phyloP scores from a whole-genome alignment of 2,113 vertebrate genomes.

The Tragelaphus buxtoni region DNA sequence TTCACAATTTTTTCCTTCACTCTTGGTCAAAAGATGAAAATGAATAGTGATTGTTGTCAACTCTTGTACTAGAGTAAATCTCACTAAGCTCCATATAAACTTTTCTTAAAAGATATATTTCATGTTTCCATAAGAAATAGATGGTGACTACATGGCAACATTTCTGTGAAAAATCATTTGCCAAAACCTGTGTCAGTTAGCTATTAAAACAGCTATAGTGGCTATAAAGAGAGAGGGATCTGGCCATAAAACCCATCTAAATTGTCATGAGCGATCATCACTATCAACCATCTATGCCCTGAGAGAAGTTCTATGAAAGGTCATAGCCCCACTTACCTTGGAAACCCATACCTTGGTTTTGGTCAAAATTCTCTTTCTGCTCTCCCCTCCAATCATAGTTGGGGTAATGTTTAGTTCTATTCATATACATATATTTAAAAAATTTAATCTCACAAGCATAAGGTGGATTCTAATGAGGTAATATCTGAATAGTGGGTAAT shows the following conservation, averaged over 20 bases:
- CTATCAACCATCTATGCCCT: neutral
- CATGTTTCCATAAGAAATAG: neutral
- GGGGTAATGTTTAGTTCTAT: neutral
- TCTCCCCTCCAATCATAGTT: neutral
- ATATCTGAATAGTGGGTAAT: neutral
- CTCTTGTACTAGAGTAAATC: neutral
- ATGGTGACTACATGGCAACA: neutral
- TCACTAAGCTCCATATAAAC: neutral
- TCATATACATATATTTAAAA: neutral
- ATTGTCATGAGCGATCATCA: neutral
- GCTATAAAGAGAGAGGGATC: neutral
- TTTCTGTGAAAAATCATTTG: constrained; percentile 2
- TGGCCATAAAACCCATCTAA: neutral
- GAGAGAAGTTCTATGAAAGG: neutral
- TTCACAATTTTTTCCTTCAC: neutral
- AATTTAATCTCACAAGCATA: neutral
- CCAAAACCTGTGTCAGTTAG: neutral
- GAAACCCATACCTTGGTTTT: neutral
- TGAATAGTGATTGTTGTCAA: neutral
- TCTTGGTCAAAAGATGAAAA: constrained; percentile 12
- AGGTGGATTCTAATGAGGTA: neutral
- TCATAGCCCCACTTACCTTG: neutral
- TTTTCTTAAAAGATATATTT: neutral
- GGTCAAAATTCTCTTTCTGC: neutral
- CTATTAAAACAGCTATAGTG: neutral